phyloP scores from a whole-genome alignment of 2,113 vertebrate genomes.

The Hucho hucho region DNA sequence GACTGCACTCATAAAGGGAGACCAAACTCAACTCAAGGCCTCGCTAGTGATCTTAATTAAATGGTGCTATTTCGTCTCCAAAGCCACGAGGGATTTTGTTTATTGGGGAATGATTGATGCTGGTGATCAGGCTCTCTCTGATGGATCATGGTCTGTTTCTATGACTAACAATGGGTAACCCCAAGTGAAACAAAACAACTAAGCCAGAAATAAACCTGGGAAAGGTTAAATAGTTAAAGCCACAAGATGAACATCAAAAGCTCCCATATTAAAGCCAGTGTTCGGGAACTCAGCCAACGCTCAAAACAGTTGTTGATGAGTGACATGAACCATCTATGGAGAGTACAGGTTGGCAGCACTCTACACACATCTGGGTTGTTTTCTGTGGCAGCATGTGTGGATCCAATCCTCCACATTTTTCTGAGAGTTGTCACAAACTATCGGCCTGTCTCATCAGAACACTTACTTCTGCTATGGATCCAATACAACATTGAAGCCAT shows the following conservation, averaged over 20 bases:
- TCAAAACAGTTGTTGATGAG: constrained; percentile 46
- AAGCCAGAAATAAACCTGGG: constrained; percentile 11
- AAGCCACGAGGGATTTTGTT: constrained; percentile 5
- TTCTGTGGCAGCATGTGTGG: too few relatives aligned
- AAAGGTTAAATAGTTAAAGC: constrained; percentile 36
- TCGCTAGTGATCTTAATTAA: background rate
- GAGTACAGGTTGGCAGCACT: constrained; percentile 4
- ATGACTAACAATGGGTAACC: background rate
- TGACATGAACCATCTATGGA: constrained; percentile 27
- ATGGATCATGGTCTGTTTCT: background rate
- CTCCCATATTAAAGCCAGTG: background rate
- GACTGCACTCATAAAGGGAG: background rate
- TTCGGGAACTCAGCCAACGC: constrained; percentile 16
- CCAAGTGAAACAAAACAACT: constrained; percentile 5
- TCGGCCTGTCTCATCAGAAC: too few relatives aligned
- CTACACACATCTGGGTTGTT: background rate
- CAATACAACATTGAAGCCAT: too few relatives aligned
- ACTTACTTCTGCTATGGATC: too few relatives aligned
- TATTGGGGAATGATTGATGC: constrained; percentile 7
- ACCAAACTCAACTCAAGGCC: background rate
- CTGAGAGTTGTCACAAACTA: too few relatives aligned
- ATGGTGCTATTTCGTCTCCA: background rate
- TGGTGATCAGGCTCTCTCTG: background rate
- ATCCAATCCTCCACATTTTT: too few relatives aligned
- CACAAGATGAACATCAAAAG: constrained; percentile 22